These are phyloP conservation scores for Protonemura montana DNA, from an alignment of 2,888 invertebrate genomes.

Conservation along the genomic window DNA sequence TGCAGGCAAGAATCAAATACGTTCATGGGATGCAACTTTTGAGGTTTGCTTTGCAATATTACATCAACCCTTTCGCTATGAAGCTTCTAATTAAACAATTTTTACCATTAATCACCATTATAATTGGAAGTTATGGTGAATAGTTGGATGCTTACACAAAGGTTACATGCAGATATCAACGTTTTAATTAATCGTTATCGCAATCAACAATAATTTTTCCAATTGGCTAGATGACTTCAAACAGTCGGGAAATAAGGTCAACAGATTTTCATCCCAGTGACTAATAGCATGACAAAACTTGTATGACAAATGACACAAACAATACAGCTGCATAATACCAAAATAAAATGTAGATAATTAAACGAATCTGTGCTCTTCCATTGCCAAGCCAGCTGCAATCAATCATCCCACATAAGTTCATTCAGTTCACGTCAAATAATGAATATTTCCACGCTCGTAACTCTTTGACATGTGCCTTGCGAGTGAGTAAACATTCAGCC, in stretches of 20 bases:
- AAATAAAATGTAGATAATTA: neutral
- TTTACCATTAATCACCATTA: neutral
- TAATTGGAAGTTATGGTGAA: neutral
- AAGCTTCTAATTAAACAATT: neutral
- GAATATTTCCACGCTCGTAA: neutral
- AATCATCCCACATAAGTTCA: neutral
- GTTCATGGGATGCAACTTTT: neutral
- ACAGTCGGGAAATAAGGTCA: neutral
- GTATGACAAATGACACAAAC: conserved; percentile 7
- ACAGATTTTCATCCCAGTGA: neutral
- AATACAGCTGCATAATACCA: neutral
- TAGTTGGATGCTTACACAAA: neutral
- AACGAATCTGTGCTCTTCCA: neutral
- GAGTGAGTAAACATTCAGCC: conserved; percentile 10
- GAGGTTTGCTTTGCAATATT: neutral
- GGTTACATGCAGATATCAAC: neutral
- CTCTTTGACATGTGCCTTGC: conserved; percentile 10
- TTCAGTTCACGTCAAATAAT: neutral
- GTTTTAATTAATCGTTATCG: neutral
- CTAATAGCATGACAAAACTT: neutral
- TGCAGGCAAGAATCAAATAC: neutral
- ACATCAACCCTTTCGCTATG: neutral
- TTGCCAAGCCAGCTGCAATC: neutral
- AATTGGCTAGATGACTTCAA: neutral
- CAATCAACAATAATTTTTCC: neutral